Percentiles rank a stretch among this genome's conserved stretches.
Evolutionary conservation across 2,888 invertebrate species (phyloP).

Genomic region (Plagodis dolabraria): DNA sequence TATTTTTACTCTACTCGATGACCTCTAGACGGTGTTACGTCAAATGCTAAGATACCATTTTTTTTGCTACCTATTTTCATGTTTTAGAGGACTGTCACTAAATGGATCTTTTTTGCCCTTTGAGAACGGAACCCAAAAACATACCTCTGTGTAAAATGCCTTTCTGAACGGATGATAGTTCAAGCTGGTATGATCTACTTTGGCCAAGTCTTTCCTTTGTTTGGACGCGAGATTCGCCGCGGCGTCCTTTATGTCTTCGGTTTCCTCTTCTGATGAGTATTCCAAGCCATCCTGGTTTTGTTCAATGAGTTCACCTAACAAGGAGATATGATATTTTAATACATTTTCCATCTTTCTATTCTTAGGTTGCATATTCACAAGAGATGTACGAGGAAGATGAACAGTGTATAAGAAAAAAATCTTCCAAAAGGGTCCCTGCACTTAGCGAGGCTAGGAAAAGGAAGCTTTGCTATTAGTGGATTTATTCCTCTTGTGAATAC

Average conservation of each 20-base stretch:
- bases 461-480: background rate
- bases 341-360: background rate
- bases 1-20: no score
- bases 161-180: slow-evolving; percentile 96
- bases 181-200: slow-evolving; percentile 95
- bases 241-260: slow-evolving; percentile 96
- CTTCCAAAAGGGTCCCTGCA: no score
- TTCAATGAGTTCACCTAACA: slow-evolving; percentile 96
- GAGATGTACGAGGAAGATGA: no score
- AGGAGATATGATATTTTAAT: background rate
- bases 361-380: no score
- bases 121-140: no score
- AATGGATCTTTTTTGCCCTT: no score
- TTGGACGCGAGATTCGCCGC: slow-evolving; percentile 95
- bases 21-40: no score
- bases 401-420: no score
- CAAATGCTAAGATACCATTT: no score
- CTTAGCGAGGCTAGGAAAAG: no score
- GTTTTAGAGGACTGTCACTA: no score
- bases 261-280: slow-evolving; percentile 98
- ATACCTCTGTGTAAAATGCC: slow-evolving; percentile 97
- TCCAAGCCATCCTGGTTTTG: slow-evolving; percentile 99
- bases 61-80: no score
- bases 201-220: slow-evolving; percentile 95
- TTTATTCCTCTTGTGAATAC: background rate